These are phyloP conservation scores for Columba livia DNA, from an alignment of 2,113 vertebrate genomes.

Conservation along the genomic window DNA sequence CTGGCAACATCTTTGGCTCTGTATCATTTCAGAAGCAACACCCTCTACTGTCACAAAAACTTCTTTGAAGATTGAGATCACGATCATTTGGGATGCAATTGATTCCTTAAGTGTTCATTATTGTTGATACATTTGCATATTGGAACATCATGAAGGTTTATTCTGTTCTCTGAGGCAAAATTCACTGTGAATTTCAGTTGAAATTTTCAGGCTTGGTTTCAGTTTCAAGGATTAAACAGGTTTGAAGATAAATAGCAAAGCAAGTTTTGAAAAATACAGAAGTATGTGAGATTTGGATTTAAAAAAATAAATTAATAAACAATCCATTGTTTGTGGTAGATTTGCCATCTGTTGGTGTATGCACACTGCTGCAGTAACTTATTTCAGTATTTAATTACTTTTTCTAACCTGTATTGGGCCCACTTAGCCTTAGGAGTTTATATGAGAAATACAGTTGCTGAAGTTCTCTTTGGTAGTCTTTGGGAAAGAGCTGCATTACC, in stretches of 20 bases:
- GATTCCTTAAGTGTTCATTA: background rate
- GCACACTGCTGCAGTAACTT: background rate
- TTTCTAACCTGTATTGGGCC: conserved; percentile 17
- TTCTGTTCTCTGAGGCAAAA: background rate
- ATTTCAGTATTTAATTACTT: background rate
- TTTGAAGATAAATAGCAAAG: background rate
- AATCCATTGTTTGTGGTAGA: background rate
- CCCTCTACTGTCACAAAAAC: conserved; percentile 34
- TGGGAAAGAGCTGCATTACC: background rate
- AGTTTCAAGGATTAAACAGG: background rate
- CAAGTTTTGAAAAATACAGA: background rate
- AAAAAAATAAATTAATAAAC: background rate
- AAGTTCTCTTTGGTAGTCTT: background rate
- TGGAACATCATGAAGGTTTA: background rate
- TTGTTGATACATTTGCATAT: background rate
- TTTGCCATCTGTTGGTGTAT: conserved; percentile 23
- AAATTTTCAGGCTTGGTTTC: background rate
- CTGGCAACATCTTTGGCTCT: conserved; percentile 20
- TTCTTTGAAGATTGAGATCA: conserved; percentile 10
- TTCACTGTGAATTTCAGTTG: background rate
- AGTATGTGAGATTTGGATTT: background rate
- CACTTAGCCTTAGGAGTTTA: background rate
- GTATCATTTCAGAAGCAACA: conserved; percentile 33
- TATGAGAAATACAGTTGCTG: background rate
- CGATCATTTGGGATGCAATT: background rate